Evolutionary conservation across 2,113 vertebrate genomes (phyloP), one percentile per base, ranked within the genome.

Genomic region (Percina caprodes): DNA sequence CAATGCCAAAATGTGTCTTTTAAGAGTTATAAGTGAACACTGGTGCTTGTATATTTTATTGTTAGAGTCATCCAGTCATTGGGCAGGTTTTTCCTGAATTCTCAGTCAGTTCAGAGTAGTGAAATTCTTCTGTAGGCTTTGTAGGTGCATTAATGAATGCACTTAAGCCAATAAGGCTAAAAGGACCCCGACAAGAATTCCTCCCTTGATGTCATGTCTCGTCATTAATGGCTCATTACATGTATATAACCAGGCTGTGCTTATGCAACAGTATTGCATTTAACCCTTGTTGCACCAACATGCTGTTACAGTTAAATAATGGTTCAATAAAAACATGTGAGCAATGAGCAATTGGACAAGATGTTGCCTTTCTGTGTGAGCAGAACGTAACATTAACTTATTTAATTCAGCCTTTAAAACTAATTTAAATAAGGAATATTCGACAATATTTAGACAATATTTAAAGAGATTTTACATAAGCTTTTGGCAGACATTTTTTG

Each of bases 201-300:
- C 39, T 42, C 18, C 45, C 39, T 42, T 46, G 62, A 42, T 35
- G 30, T 71, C 73, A 69, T 21, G 63, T 33, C 70, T 51, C 60
- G n/a, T 86, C 84, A 82, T 58, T 67, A 4, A 74, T 18, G 80
- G 23, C 42, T 52, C 59, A 45, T 74, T 77, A 58, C 70, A 46
- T 23, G 14, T 56, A 19, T 76, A 30, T 66, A 52, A 69, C 67
- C 24, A 48, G 51, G 45, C 58, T 30, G 1, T 30, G 14, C 61
- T 80, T 78, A 72, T 68, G 54, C 75, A 86, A 71, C 69, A 62
- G 16, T 49, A 9, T 23, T 67, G 12, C 59, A 26, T 51, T 66
- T 77, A 71, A 79, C 72, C 52, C 49, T 45, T 58, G 33, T 45
- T 45, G 13, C 19, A 33, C 56, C 13, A 15, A 51, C 48, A 14